Conservation (phyloP, 2,888 invertebrate species). For the Malthinus flaveolus region DNA sequence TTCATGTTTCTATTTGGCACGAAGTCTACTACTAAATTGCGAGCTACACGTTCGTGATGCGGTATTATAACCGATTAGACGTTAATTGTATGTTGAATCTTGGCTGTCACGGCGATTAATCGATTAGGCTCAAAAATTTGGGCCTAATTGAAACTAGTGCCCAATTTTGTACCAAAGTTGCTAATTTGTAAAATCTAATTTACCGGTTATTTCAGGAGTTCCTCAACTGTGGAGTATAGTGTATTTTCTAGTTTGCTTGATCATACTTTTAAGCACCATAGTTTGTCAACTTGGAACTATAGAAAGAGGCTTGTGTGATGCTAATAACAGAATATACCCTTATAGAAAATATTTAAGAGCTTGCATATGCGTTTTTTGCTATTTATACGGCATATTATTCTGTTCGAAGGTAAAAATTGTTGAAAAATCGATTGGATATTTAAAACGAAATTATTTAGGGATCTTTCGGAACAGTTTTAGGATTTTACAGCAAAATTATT, state of each 20-base stretch:
- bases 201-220: slow-evolving; percentile 11
- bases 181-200: neutral
- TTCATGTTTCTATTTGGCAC: too few species aligned
- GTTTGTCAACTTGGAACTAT: slow-evolving; percentile 14
- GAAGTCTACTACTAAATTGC: too few species aligned
- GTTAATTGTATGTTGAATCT: too few species aligned
- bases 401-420: slow-evolving; percentile 18
- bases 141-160: too few species aligned
- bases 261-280: slow-evolving; percentile 16
- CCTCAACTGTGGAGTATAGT: slow-evolving; percentile 25
- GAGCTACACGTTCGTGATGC: too few species aligned
- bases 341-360: slow-evolving; percentile 23
- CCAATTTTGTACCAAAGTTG: neutral
- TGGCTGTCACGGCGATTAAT: too few species aligned
- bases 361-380: slow-evolving; percentile 11
- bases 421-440: too few species aligned
- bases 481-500: neutral
- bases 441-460: neutral
- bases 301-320: slow-evolving; percentile 18
- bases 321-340: slow-evolving; percentile 7
- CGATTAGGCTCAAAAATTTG: too few species aligned
- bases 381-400: slow-evolving; percentile 5
- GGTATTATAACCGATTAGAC: too few species aligned
- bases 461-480: neutral
- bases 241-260: slow-evolving; percentile 18